Evolutionary conservation across 2,888 invertebrate species (phyloP), one percentile per base, ranked within the genome.

Genomic region (Fragum whitleyi): DNA sequence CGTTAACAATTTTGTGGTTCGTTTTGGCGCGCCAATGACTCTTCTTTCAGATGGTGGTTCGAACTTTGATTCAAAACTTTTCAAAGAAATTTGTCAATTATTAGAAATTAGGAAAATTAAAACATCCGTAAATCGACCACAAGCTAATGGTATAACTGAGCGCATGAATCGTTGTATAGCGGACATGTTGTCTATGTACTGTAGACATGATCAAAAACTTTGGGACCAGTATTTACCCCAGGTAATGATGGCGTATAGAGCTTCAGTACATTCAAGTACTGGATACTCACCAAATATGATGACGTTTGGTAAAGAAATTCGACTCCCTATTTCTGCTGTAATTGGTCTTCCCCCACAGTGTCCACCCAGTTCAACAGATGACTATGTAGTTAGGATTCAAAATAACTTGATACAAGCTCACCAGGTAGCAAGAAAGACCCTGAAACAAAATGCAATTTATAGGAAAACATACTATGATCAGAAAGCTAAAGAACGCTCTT

Each of bases 151-250:
- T 28, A 14, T 39, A 7, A 55, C 67, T 16, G 75, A 75, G 53
- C 36, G 75, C 9, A 47, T 57, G 32, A 71, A 57, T 74, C 67
- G 83, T 36, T 90, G 88, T 1, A 59, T 90, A 29, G 57, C 53
- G 9, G 69, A 65, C 21, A 83, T 88, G 80, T 21, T 92, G 9
- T 61, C 73, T 6, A 77, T 85, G 71, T 90, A 86, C 77, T 79
- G 86, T 19, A 57, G 87, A 29, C 55, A 81, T 16, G 55, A 85
- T 26, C 90, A 90, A 36, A 42, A 26, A 14, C 70, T 86, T 42
- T 92, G 91, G 91, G 91, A 92, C 72, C 14, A 79, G 9, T 75
- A 80, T 57, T 53, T 91, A 16, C 82, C 77, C 5, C 78, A 80
- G 47, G 76, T 88, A 0, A 67, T 79, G 9, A 87, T 87, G 74